These are phyloP conservation scores for Nibea albiflora DNA, from an alignment of 2,113 vertebrate genomes.

Conservation along the genomic window DNA sequence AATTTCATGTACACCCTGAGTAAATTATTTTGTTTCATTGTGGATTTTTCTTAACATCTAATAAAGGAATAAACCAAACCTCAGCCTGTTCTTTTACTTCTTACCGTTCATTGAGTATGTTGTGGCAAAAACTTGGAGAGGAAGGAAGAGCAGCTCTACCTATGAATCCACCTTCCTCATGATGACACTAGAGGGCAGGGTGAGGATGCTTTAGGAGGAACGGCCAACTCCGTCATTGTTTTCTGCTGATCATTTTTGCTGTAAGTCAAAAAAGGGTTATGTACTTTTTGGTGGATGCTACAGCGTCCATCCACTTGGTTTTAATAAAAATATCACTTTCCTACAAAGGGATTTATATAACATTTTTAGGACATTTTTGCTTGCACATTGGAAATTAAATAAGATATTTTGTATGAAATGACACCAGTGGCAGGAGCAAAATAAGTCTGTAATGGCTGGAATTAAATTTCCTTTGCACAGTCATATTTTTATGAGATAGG, in stretches of 20 bases:
- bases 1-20: constrained; percentile 95
- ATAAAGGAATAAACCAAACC: constrained; percentile 90
- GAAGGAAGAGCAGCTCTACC: not conserved
- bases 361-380: no score
- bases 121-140: not conserved
- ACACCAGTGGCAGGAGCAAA: not conserved
- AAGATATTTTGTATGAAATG: not conserved
- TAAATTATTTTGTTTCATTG: constrained; percentile 99
- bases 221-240: not conserved
- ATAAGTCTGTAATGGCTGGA: not conserved
- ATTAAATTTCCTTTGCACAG: not conserved
- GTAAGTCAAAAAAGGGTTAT: not conserved
- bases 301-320: not conserved
- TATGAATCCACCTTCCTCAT: not conserved
- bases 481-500: no score
- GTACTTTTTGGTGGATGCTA: not conserved
- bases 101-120: not conserved
- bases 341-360: not conserved
- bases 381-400: no score
- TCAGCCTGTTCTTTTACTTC: not conserved
- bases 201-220: not conserved
- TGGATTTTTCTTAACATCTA: constrained; percentile 98
- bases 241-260: not conserved
- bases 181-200: constrained; percentile 64
- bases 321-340: not conserved